phyloP scores from a whole-genome alignment of 2,113 vertebrate species.

The Thermophis baileyi region DNA sequence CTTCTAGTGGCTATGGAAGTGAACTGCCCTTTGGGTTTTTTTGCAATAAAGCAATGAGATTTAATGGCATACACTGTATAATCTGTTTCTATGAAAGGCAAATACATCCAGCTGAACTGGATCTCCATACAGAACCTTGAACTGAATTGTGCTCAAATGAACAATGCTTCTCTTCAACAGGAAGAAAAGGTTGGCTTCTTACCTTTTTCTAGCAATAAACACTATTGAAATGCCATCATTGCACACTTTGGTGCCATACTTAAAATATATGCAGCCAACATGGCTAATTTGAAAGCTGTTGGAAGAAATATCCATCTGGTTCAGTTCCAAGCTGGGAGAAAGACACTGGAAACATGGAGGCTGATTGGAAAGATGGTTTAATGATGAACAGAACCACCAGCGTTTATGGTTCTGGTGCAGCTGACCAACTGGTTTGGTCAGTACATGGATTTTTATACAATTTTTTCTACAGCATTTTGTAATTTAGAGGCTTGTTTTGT shows the following conservation, averaged over 20 bases:
- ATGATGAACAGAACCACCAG: too few relatives aligned
- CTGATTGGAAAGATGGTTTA: too few relatives aligned
- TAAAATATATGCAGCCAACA: background rate
- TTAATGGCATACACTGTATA: background rate
- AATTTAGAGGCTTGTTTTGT: too few relatives aligned
- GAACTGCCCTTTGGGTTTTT: slow-evolving; percentile 15
- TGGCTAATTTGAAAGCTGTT: background rate
- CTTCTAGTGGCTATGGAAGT: slow-evolving; percentile 65
- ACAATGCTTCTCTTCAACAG: background rate
- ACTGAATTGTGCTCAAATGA: background rate
- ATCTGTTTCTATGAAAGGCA: background rate
- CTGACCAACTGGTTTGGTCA: too few relatives aligned
- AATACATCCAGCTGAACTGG: background rate
- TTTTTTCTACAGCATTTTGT: too few relatives aligned
- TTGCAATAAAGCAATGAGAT: background rate
- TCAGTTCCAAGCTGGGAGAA: too few relatives aligned
- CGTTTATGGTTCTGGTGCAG: too few relatives aligned
- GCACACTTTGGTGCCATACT: background rate
- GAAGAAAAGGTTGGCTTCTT: background rate
- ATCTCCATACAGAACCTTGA: background rate
- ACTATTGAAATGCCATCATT: background rate
- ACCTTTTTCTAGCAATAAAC: background rate
- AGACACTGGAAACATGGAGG: too few relatives aligned
- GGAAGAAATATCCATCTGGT: too few relatives aligned
- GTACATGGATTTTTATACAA: too few relatives aligned